These are phyloP conservation scores for Monopterus albus DNA, from an alignment of 2,113 vertebrate species.

Conservation along the genomic window DNA sequence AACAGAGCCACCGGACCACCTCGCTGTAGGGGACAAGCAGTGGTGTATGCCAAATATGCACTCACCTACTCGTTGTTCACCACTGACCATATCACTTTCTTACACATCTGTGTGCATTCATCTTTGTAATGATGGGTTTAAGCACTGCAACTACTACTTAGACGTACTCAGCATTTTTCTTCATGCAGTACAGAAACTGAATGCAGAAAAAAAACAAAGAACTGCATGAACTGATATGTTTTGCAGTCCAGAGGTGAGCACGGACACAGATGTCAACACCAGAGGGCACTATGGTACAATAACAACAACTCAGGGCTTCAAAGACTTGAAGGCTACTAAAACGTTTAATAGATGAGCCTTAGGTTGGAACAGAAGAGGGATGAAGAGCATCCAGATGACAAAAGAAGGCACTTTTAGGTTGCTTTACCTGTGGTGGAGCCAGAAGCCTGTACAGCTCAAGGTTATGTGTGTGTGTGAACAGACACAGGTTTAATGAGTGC, in stretches of 20 bases:
- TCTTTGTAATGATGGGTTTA: too few species aligned
- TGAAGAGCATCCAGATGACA: constrained; percentile 27
- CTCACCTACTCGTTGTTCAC: too few species aligned
- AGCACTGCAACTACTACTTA: too few species aligned
- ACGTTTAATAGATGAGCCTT: constrained; percentile 5
- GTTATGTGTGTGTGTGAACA: not conserved
- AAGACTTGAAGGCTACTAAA: not conserved
- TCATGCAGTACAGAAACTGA: too few species aligned
- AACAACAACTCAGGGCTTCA: not conserved
- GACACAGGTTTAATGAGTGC: constrained; percentile 1
- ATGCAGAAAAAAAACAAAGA: not conserved
- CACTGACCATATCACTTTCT: too few species aligned
- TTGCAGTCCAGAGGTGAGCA: not conserved
- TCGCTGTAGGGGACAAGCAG: too few species aligned
- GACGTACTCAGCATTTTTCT: too few species aligned
- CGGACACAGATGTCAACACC: constrained; percentile 35
- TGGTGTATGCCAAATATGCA: too few species aligned
- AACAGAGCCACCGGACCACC: too few species aligned
- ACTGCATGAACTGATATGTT: not conserved
- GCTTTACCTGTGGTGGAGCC: constrained; percentile 25
- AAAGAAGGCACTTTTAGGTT: constrained; percentile 8
- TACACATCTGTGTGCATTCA: too few species aligned
- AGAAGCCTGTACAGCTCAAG: not conserved
- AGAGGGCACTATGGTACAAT: constrained; percentile 65
- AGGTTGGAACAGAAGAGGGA: constrained; percentile 29